Percentiles rank a stretch among this genome's conserved stretches.
Conservation (phyloP, 2,888 invertebrate species). For the Mayetiola destructor region DNA sequence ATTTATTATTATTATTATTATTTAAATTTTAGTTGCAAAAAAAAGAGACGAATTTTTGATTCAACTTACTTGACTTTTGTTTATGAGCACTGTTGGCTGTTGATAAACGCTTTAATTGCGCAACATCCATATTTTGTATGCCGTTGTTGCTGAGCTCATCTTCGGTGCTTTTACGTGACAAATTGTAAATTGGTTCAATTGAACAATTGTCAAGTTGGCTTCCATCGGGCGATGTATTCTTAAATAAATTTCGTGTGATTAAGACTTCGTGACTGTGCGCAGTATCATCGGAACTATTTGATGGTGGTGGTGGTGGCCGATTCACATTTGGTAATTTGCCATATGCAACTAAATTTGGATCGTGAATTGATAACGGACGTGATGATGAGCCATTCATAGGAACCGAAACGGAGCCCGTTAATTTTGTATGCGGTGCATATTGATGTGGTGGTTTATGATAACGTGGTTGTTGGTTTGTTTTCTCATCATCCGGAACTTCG, state of each 20-base stretch:
- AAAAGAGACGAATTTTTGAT: neutral
- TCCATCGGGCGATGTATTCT: constrained; percentile 17
- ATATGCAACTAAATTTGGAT: constrained; percentile 30
- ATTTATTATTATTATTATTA: neutral
- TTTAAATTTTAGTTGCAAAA: neutral
- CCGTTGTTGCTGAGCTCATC: constrained; percentile 14
- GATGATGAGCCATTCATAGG: constrained; percentile 24
- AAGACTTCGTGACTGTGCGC: constrained; percentile 14
- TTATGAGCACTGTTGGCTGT: constrained; percentile 26
- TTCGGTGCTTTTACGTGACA: constrained; percentile 18
- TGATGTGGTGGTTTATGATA: constrained; percentile 15
- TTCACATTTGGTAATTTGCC: constrained; percentile 36
- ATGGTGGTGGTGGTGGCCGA: constrained; percentile 28
- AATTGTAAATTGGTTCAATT: constrained; percentile 27
- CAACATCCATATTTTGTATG: constrained; percentile 16
- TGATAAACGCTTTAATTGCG: constrained; percentile 20
- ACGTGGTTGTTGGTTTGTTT: constrained; percentile 28
- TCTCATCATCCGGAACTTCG: constrained; percentile 33
- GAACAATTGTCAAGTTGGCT: constrained; percentile 34
- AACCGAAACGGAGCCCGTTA: constrained; percentile 31
- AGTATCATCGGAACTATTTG: constrained; percentile 21
- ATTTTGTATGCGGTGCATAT: constrained; percentile 26
- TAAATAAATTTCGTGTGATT: neutral
- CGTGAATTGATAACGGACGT: constrained; percentile 21
- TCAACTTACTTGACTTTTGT: constrained; percentile 31